These are phyloP conservation scores for Pinna nobilis DNA, from an alignment of 1,140 invertebrate species.

Conservation along the genomic window DNA sequence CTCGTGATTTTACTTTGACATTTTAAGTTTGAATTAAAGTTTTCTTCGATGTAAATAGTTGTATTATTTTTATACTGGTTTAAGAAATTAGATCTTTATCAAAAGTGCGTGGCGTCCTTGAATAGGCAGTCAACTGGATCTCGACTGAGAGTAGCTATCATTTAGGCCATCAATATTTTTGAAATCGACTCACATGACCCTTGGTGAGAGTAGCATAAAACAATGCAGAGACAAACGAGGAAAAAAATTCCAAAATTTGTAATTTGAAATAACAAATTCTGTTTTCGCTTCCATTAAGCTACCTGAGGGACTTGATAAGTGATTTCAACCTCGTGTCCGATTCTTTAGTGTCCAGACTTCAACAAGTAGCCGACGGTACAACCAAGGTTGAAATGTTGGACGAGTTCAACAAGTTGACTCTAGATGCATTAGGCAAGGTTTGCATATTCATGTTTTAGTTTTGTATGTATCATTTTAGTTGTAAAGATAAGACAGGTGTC, in stretches of 20 bases:
- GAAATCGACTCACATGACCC: neutral
- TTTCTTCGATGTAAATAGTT: no score
- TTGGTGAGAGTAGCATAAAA: neutral
- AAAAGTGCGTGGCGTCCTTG: neutral
- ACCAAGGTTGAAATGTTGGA: conserved; percentile 17
- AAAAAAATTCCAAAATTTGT: no score
- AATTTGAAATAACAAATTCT: no score
- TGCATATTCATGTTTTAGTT: neutral
- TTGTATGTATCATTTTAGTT: neutral
- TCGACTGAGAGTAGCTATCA: neutral
- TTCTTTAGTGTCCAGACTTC: conserved; percentile 4
- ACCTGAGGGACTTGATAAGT: conserved; percentile 8
- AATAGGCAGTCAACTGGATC: neutral
- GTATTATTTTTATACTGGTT: no score
- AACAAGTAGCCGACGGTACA: conserved; percentile 14
- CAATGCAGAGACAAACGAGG: neutral
- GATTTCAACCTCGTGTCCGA: conserved; percentile 20
- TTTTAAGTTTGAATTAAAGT: no score
- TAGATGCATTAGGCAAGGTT: conserved; percentile 25
- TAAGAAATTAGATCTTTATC: no score
- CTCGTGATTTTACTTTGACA: no score
- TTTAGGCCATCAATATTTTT: neutral
- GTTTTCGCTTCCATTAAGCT: conserved; percentile 1
- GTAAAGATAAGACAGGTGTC: neutral
- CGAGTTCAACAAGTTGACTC: conserved; percentile 15